These are phyloP conservation scores for Somateria mollissima DNA, from an alignment of 2,797 vertebrate genomes.

Conservation along the genomic window DNA sequence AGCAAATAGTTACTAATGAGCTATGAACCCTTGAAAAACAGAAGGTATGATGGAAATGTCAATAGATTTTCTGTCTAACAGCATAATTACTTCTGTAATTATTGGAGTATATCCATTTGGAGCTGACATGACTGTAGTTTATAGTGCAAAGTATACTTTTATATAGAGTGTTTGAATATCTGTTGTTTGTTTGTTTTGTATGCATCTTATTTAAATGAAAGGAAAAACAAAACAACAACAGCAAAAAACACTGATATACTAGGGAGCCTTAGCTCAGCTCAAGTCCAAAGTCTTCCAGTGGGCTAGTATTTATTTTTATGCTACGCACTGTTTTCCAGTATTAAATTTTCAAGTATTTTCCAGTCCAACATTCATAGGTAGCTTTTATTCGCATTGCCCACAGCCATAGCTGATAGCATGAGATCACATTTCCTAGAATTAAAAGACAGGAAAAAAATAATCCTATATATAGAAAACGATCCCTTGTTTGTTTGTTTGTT, in stretches of 20 bases:
- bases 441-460: not conserved
- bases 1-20: not conserved
- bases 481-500: too few relatives aligned
- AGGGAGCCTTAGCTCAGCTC: not conserved
- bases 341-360: not conserved
- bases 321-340: not conserved
- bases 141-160: not conserved
- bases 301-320: not conserved
- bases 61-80: not conserved
- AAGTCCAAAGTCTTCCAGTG: not conserved
- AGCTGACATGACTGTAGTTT: not conserved
- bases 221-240: not conserved
- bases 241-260: not conserved
- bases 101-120: not conserved
- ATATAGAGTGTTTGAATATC: not conserved
- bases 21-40: not conserved
- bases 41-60: not conserved
- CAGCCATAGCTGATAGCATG: not conserved
- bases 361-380: not conserved
- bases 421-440: not conserved
- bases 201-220: not conserved
- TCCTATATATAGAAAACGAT: too few relatives aligned
- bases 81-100: not conserved
- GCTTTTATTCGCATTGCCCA: not conserved
- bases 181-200: not conserved